Evolutionary conservation across 2,113 vertebrate genomes (phyloP), one percentile per base, ranked within the genome.

Genomic region (Cygnus atratus): DNA sequence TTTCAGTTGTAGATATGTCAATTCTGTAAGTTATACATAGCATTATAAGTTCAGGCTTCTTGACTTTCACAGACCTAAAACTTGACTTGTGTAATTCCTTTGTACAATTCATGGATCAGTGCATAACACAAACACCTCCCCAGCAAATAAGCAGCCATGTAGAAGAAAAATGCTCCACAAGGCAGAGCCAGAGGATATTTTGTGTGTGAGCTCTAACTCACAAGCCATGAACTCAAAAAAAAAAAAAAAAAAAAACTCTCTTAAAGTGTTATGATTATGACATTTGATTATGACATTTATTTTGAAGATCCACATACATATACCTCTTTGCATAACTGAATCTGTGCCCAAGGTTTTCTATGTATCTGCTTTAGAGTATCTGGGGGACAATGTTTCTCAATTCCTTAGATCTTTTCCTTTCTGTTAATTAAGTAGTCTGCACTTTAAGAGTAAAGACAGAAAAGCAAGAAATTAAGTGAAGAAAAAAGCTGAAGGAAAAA

Each of bases 381-480:
- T 92, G 61, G 84, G 84, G 84, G 94, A 95, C 70, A 84, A 28
- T 17, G 35, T 82, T 89, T 67, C 65, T 92, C 91, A 87, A 0
- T 68, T 92, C 70, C 84, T 94, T 58, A 92, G 86, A 87, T 92
- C 88, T 87, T 93, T 93, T 43, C 7, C 6, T 86, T 90, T 81
- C 80, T 3, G 0, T 87, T 94, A 94, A 93, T 94, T 94, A 93
- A 87, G 43, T 29, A 85, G 67, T 43, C 67, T 83, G 24, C 33
- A 84, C 48, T 91, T 93, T 52, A 88, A 52, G 43, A 35, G 65
- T 59, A 92, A 18, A 5, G 7, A 71, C 41, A 86, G 22, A 31
- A 96, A 96, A 87, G 57, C 6, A 73, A 90, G 41, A 92, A 84
- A 81, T 50, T 77, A 84, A 88, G 37, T 24, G 31, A 80, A 90